A percentile compares a stretch with the other conserved stretches of the same genome.
phyloP scores from a whole-genome alignment of 2,113 vertebrate species.

The Perca fluviatilis region DNA sequence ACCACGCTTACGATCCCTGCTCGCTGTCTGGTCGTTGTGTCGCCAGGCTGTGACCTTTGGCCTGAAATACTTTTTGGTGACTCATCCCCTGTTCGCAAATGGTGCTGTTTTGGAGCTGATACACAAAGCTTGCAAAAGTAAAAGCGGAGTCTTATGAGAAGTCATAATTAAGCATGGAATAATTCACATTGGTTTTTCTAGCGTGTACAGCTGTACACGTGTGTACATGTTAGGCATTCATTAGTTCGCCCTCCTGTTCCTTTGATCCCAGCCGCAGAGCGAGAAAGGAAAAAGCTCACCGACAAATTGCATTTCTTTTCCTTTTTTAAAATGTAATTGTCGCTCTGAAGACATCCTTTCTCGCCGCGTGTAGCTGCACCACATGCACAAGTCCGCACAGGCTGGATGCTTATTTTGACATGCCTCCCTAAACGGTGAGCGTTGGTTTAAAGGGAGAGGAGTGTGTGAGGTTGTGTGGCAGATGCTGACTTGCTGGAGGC shows the following conservation, averaged over 20 bases:
- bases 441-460: constrained; percentile 35
- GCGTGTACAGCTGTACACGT: constrained; percentile 6
- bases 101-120: constrained; percentile 9
- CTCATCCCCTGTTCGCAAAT: constrained; percentile 34
- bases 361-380: constrained; percentile 15
- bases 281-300: constrained; percentile 6
- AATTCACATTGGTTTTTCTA: neutral
- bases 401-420: constrained; percentile 61
- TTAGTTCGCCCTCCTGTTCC: constrained; percentile 5
- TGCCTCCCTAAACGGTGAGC: constrained; percentile 44
- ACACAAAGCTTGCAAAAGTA: neutral
- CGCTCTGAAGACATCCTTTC: constrained; percentile 28
- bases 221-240: neutral
- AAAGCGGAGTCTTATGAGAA: neutral
- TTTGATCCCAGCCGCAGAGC: constrained; percentile 11
- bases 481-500: constrained; percentile 40
- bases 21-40: constrained; percentile 59
- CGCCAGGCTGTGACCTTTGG: constrained; percentile 67
- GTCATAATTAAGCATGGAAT: neutral
- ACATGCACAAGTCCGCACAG: constrained; percentile 63
- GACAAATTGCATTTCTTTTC: constrained; percentile 5
- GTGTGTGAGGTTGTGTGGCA: constrained; percentile 38
- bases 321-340: constrained; percentile 25
- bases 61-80: constrained; percentile 53
- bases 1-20: constrained; percentile 18